Percentiles rank a stretch among this genome's conserved stretches.
Conservation (phyloP, 2,113 vertebrate species). For the Tragelaphus scriptus region DNA sequence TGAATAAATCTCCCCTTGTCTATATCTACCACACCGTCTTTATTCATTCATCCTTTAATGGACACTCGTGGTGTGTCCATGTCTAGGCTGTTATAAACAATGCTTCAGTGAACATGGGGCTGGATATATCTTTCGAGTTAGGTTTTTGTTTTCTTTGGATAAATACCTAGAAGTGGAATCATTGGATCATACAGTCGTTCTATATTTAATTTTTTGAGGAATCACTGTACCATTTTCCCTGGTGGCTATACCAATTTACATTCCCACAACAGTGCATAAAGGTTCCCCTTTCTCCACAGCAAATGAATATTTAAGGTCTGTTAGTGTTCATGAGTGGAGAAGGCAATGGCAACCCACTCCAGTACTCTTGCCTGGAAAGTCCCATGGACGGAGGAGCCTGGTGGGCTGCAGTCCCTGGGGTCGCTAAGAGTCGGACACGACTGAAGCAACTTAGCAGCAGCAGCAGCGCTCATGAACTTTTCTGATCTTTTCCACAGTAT, state of each 20-base stretch:
- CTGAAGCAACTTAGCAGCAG: no score
- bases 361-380: no score
- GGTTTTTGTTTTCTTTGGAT: background rate
- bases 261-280: background rate
- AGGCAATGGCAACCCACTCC: no score
- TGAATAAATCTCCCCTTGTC: background rate
- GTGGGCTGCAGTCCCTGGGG: no score
- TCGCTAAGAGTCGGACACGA: no score
- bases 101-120: background rate
- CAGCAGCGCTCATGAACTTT: background rate
- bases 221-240: accelerated
- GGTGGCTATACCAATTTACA: background rate
- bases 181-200: background rate
- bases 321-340: background rate
- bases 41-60: background rate
- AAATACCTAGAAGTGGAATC: background rate
- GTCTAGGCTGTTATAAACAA: background rate
- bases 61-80: background rate
- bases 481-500: background rate
- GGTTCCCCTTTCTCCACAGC: background rate
- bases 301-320: background rate
- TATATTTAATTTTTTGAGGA: background rate
- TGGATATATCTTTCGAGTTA: background rate
- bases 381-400: no score
- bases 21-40: background rate